Evolutionary conservation across 2,113 vertebrate species (phyloP).

Genomic region (Anser brachyrhynchus): DNA sequence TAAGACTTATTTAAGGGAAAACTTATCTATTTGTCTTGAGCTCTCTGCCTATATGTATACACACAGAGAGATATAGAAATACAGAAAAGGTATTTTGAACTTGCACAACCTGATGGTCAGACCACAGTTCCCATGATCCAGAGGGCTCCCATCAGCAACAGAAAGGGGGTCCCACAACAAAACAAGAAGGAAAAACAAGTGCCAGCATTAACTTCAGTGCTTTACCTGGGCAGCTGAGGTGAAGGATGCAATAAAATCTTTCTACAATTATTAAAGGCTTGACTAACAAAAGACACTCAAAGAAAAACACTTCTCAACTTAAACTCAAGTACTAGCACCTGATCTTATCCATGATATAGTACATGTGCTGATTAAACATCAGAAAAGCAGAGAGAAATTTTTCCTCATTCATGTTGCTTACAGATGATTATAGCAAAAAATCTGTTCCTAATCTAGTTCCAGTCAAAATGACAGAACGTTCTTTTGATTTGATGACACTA

Average conservation of each 20-base stretch:
- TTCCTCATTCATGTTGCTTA: not conserved
- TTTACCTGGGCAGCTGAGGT: not conserved
- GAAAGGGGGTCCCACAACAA: not conserved
- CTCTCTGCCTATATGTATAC: not conserved
- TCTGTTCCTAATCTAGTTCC: constrained; percentile 1
- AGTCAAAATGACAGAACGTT: not conserved
- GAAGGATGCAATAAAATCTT: not conserved
- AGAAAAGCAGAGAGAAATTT: not conserved
- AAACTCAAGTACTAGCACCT: constrained; percentile 10
- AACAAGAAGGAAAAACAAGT: not conserved
- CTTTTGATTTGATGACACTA: constrained; percentile 27
- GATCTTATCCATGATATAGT: not conserved
- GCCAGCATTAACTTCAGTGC: not conserved
- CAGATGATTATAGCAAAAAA: constrained; percentile 2
- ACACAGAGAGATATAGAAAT: not conserved
- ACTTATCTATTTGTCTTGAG: not conserved
- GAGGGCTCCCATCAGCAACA: not conserved
- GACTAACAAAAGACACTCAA: not conserved
- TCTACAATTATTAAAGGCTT: not conserved
- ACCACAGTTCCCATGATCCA: not conserved
- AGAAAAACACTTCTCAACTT: not conserved
- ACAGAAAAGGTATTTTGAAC: not conserved
- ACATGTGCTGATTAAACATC: not conserved
- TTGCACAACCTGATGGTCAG: not conserved
- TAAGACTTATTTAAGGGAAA: not conserved